phyloP scores from a whole-genome alignment of 2,797 vertebrate species.

The Botia kubotai region DNA sequence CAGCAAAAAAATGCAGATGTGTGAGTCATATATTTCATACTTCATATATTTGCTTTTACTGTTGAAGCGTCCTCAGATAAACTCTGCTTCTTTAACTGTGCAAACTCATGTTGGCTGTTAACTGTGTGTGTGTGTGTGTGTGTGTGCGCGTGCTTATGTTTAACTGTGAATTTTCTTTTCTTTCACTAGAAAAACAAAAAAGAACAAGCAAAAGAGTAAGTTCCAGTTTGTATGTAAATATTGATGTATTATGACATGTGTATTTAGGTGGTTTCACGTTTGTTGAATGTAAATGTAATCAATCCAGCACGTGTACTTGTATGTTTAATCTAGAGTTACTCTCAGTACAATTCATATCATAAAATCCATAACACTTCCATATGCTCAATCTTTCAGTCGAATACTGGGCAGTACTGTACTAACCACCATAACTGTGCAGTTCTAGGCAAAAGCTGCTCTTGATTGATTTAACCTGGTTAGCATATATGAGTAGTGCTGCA shows the following conservation, averaged over 20 bases:
- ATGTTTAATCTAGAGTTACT: too few species aligned
- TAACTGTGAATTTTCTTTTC: background rate
- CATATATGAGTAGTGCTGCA: background rate
- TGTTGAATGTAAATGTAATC: background rate
- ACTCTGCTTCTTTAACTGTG: background rate
- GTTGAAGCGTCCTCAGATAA: background rate
- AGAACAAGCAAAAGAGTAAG: slow-evolving; percentile 98
- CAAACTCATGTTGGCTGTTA: background rate
- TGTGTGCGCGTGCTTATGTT: too few species aligned
- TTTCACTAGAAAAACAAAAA: slow-evolving; percentile 91
- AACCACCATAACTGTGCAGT: background rate
- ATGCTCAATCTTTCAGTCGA: too few species aligned
- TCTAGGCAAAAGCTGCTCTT: background rate
- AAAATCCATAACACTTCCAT: background rate
- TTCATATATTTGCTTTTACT: background rate
- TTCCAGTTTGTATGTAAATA: slow-evolving; percentile 9
- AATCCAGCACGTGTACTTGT: background rate
- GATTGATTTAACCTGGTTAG: background rate
- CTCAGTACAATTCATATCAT: background rate
- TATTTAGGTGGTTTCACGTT: background rate
- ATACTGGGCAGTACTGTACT: background rate
- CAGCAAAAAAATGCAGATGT: slow-evolving; percentile 95
- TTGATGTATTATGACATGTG: background rate
- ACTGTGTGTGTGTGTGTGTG: too few species aligned
- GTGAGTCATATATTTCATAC: slow-evolving; percentile 78